Evolutionary conservation across 2,113 vertebrate species (phyloP), one percentile per base, ranked within the genome.

Genomic region (Calidris pugnax): DNA sequence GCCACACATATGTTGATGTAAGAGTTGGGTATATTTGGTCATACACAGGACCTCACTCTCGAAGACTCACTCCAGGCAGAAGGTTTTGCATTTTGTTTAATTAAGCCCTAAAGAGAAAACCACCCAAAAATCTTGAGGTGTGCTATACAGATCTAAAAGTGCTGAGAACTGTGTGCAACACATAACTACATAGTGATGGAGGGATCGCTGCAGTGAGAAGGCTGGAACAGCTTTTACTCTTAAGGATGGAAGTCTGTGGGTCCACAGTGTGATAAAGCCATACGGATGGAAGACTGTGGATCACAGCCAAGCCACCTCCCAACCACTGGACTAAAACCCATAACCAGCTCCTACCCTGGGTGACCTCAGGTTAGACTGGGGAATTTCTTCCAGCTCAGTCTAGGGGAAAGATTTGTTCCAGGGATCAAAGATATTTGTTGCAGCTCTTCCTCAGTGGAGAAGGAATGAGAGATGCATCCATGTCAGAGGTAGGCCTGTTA

Each of bases 1-100:
- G 57, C 9, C 59, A 39, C 24, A n/a, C 0, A 0, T 9, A 47
- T 59, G 26, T 12, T 2, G 2, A 55, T 56, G 4, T 45, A 88
- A 80, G 32, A 62, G 21, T 6, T 24, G 11, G 10, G 12, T 57
- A 2, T 63, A 67, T 83, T 9, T 71, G 21, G 63, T 18, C 33
- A 68, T n/a, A 85, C 27, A 57, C 6, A 56, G 14, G 30, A 77
- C 39, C 6, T 59, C 56, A 59, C 12, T 45, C n/a, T 60, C 41
- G 87, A 91, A 91, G 59, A 85, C 10, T 2, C 21, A 66, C 15
- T 69, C 20, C 23, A 84, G n/a, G 9, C 53, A 66, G 27, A 82
- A 26, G 28, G 56, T 22, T 53, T 63, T 67, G 19, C 51, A 68
- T 9, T 30, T 47, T 67, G 45, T 12, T 53, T 28, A 71, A 78